Evolutionary conservation across 2,113 vertebrate genomes (phyloP).

Genomic region (Solea solea): DNA sequence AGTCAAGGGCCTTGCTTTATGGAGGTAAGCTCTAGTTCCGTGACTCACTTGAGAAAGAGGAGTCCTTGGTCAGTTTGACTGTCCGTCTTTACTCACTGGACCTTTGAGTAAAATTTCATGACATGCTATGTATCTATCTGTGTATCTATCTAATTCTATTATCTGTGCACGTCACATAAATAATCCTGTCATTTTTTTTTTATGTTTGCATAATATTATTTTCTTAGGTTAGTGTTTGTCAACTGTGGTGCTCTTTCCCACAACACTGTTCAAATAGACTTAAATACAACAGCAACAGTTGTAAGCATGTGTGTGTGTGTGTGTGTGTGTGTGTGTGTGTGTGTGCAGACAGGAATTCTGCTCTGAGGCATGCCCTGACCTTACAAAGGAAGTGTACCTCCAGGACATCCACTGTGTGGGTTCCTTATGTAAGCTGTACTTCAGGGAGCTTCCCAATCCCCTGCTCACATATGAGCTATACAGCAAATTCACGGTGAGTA

Average conservation of each 20-base stretch:
- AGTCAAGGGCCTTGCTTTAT: too few relatives aligned
- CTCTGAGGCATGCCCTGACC: slow-evolving; percentile 93
- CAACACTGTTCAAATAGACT: background rate
- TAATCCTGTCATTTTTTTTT: too few relatives aligned
- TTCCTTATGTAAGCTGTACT: slow-evolving; percentile 98
- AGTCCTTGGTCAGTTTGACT: too few relatives aligned
- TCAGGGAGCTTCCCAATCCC: slow-evolving; percentile 96
- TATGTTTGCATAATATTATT: background rate
- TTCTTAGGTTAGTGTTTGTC: background rate
- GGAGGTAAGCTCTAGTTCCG: too few relatives aligned
- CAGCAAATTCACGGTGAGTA: slow-evolving; percentile 96
- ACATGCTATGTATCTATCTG: too few relatives aligned
- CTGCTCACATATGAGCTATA: slow-evolving; percentile 98
- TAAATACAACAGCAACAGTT: slow-evolving; percentile 16
- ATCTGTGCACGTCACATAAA: too few relatives aligned
- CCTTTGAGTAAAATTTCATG: too few relatives aligned
- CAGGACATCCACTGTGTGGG: slow-evolving; percentile 99
- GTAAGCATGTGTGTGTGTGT: slow-evolving; percentile 32
- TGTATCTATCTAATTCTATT: too few relatives aligned
- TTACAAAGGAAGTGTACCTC: slow-evolving; percentile 97
- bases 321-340: slow-evolving; percentile 50
- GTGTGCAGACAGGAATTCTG: slow-evolving; percentile 94
- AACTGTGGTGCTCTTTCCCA: background rate
- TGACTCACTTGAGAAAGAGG: too few relatives aligned
- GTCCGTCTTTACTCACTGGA: too few relatives aligned